phyloP scores from a whole-genome alignment of 2,888 invertebrate genomes.

The Cerastis leucographa region DNA sequence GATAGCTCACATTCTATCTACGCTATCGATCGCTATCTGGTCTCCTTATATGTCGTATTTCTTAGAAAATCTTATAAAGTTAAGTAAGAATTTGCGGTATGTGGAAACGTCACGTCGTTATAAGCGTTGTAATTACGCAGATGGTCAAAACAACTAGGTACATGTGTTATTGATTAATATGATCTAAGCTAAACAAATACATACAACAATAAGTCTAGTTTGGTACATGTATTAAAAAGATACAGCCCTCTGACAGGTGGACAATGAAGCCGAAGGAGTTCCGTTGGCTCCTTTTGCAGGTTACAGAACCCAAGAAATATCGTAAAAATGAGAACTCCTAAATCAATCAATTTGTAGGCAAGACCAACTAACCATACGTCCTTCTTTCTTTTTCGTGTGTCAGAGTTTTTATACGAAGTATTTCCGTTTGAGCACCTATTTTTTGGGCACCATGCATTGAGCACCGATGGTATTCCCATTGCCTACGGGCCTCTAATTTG shows the following conservation, averaged over 20 bases:
- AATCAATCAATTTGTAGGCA: background rate
- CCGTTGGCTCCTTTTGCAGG: too few relatives aligned
- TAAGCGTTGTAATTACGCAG: constrained; percentile 16
- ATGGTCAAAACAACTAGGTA: background rate
- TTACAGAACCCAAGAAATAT: too few relatives aligned
- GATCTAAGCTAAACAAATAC: background rate
- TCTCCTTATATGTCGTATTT: constrained; percentile 35
- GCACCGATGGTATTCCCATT: too few relatives aligned
- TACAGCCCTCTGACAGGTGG: too few relatives aligned
- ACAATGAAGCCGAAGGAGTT: too few relatives aligned
- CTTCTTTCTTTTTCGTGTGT: too few relatives aligned
- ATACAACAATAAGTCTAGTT: background rate
- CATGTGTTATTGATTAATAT: background rate
- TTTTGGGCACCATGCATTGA: too few relatives aligned
- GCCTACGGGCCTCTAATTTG: too few relatives aligned
- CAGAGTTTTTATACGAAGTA: too few relatives aligned
- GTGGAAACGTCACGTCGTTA: background rate
- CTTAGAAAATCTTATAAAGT: constrained; percentile 33
- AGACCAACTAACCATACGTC: background rate
- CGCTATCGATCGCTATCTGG: constrained; percentile 54
- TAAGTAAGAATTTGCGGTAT: constrained; percentile 18
- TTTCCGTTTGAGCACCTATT: too few relatives aligned
- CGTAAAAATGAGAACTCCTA: background rate
- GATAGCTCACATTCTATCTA: constrained; percentile 50
- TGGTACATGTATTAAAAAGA: too few relatives aligned